Percentiles rank a stretch among this genome's conserved stretches.
Evolutionary conservation across 2,113 vertebrate genomes (phyloP).

Genomic region (Tetraodon nigroviridis): DNA sequence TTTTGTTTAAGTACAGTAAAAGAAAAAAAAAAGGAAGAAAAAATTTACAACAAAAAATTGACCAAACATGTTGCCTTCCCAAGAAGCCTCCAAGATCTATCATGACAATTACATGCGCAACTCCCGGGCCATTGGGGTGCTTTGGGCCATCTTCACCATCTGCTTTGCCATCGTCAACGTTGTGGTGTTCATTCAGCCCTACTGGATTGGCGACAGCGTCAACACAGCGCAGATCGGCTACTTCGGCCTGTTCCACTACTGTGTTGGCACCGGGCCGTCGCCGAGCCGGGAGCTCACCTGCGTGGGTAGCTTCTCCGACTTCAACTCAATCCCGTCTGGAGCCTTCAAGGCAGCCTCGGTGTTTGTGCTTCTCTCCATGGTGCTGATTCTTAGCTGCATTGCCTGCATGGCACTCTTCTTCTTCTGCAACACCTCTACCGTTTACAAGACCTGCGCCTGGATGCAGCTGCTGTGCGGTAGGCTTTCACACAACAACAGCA

Average conservation of each 20-base stretch:
- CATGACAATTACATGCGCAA: conserved; percentile 93
- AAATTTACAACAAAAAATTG: conserved; percentile 8
- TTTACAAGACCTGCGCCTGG: conserved; percentile 99
- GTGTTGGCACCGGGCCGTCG: conserved; percentile 84
- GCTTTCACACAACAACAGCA: conserved; percentile 10
- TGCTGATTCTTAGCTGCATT: conserved; percentile 94
- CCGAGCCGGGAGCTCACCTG: conserved; percentile 88
- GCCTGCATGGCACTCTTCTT: conserved; percentile 95
- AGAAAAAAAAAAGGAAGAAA: neutral
- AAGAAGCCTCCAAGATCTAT: conserved; percentile 96
- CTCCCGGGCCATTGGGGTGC: conserved; percentile 88
- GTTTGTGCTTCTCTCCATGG: conserved; percentile 96
- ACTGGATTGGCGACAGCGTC: conserved; percentile 97
- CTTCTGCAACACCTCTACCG: conserved; percentile 97
- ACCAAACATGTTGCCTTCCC: conserved; percentile 88
- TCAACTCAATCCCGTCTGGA: conserved; percentile 91
- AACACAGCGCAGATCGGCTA: conserved; percentile 91
- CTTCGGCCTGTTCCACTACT: conserved; percentile 97
- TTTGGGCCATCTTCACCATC: conserved; percentile 98
- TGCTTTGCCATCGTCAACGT: conserved; percentile 98
- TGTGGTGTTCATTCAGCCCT: conserved; percentile 96
- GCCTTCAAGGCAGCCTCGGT: conserved; percentile 93
- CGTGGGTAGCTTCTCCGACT: conserved; percentile 92
- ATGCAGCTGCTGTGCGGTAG: conserved; percentile 97
- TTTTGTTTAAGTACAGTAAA: neutral